phyloP scores from a whole-genome alignment of 2,797 vertebrate genomes.

The Tenualosa thibaudeaui region DNA sequence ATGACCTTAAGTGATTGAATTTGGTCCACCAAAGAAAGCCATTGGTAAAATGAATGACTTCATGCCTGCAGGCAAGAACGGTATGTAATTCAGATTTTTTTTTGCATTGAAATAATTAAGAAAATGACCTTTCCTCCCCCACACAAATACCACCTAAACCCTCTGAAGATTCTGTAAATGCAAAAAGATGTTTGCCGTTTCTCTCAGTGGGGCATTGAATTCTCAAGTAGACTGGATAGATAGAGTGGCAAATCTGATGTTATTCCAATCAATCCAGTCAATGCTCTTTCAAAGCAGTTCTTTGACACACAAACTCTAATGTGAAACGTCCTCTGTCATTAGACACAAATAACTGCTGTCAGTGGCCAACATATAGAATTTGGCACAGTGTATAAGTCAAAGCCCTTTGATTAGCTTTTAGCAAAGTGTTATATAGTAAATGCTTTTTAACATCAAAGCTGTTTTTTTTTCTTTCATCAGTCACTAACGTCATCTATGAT shows the following conservation, averaged over 20 bases:
- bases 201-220: not conserved
- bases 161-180: not conserved
- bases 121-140: constrained; percentile 61
- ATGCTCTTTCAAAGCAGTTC: not conserved
- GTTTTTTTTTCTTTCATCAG: too few relatives aligned
- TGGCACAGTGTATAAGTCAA: not conserved
- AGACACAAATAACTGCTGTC: not conserved
- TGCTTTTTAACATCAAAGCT: too few relatives aligned
- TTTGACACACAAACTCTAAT: not conserved
- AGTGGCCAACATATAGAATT: not conserved
- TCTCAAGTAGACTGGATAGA: not conserved
- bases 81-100: constrained; percentile 71
- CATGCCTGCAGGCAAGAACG: constrained; percentile 64
- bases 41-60: constrained; percentile 71
- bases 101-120: constrained; percentile 69
- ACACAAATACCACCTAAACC: not conserved
- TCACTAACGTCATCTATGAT: too few relatives aligned
- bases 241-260: not conserved
- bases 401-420: too few relatives aligned
- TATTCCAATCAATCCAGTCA: not conserved
- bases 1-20: constrained; percentile 79
- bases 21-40: constrained; percentile 65
- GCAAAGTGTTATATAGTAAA: too few relatives aligned
- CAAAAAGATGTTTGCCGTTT: not conserved
- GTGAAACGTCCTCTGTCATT: not conserved